Base-by-base conservation (phyloP, 2,113 vertebrate genomes). In the Echinops telfairi region DNA sequence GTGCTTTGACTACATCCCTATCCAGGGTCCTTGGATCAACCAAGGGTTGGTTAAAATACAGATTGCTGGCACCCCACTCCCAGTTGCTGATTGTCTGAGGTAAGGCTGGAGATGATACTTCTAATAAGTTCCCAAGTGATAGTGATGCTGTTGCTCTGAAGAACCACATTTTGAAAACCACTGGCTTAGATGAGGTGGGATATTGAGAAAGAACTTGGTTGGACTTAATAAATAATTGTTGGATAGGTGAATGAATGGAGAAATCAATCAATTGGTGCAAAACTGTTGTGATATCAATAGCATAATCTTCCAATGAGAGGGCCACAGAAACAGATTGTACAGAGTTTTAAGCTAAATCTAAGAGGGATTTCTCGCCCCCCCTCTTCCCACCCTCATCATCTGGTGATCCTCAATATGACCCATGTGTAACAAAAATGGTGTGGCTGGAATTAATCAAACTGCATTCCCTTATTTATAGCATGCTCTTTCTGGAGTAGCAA, bases 401-500 rank as follows among this genome's bases (percentile, higher is more conserved):
- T 19, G 92, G 15, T 89, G n/a, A 77, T 86, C 25, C 38, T 15
- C 60, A 71, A 91, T 17, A 23, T 76, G 29, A 92, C 77, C 82
- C 89, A 81, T n/a, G n/a, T 17, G 2, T 60, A 0, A 88, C 36
- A 83, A 89, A 94, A 93, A 90, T 38, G 90, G 36, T 68, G 36
- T 9, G 0, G 0, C 1, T 89, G 76, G 75, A 79, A 87, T 95
- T 71, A 85, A 77, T 90, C 38, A 10, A 86, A 27, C 68, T 82
- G 57, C 19, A 27, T 75, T 83, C 2, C 0, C 60, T 33, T 1
- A 75, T 95, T 53, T 94, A 85, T 92, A 83, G 33, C 73, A 92
- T 96, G 77, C 86, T 43, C 36, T 86, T 5, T 62, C 71, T 77
- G 27, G 85, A 96, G 71, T 85, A 94, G 60, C 62, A 93, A 36